Evolutionary conservation across 2,113 vertebrate genomes (phyloP), one percentile per base, ranked within the genome.

Genomic region (Petrocephalus zakoni): DNA sequence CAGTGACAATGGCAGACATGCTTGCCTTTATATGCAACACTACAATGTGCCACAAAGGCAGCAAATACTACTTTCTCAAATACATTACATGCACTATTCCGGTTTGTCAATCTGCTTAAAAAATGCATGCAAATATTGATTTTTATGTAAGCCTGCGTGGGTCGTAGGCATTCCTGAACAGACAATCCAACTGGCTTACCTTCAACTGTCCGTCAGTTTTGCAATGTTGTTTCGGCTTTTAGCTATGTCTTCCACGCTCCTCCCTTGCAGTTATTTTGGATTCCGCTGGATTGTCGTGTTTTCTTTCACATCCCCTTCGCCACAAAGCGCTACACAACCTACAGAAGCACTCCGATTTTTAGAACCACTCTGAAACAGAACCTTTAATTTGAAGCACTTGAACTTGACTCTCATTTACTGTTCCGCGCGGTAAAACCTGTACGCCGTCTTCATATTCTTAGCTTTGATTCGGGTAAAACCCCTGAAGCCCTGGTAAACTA

Each of bases 101-200:
- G 72, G 72, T 42, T 42, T 78, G 72, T 42, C 15, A 78, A 37
- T 78, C 13, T 42, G 51, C 42, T 85, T 34, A 85, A 85, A 47
- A 47, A 53, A 85, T 53, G 10, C n/a, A 85, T n/a, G 84, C 51
- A 55, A 46, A 52, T 37, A 22, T n/a, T 53, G 51, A 82, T 88
- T 21, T 75, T 21, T 17, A 72, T 47, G 25, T 68, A 29, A 64
- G 49, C 87, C 25, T 25, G 42, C 22, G 61, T 72, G 58, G 87
- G 46, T 87, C 42, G 58, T 25, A 46, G 61, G 22, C 49, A 51
- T 75, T 72, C 19, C 10, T 22, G 53, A 86, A 86, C 55, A n/a
- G 52, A 46, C 34, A 81, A 0, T 49, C 51, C 25, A 37, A n/a
- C 1, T 34, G 7, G 8, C 93, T 87, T 94, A 95, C 95, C 95